Conservation (phyloP, 2,113 vertebrate genomes). For the Grantiella picta region DNA sequence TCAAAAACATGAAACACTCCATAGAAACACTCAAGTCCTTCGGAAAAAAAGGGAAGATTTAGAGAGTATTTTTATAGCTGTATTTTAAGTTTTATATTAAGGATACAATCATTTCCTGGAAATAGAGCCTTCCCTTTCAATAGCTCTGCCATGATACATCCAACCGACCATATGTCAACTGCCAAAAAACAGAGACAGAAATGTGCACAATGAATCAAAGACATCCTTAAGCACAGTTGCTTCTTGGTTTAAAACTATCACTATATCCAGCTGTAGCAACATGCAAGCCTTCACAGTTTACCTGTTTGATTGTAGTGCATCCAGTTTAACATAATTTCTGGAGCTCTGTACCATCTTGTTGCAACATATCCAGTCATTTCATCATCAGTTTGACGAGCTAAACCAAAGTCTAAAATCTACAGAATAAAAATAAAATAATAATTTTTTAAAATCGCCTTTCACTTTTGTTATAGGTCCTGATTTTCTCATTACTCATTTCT, state of each 20-base stretch:
- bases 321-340: slow-evolving; percentile 99
- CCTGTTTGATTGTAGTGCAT: slow-evolving; percentile 99
- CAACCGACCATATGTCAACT: slow-evolving; percentile 99
- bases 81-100: slow-evolving; percentile 56
- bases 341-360: slow-evolving; percentile 95
- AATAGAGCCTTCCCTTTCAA: slow-evolving; percentile 95
- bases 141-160: slow-evolving; percentile 98
- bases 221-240: neutral
- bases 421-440: neutral
- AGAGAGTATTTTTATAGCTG: neutral
- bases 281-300: slow-evolving; percentile 41
- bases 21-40: neutral
- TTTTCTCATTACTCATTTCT: neutral
- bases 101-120: slow-evolving; percentile 98
- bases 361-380: slow-evolving; percentile 99
- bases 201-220: neutral
- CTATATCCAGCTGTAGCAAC: neutral
- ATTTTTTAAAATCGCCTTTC: neutral
- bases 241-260: neutral
- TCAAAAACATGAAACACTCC: neutral
- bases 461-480: neutral
- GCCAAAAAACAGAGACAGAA: slow-evolving; percentile 19
- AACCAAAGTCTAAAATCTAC: slow-evolving; percentile 95
- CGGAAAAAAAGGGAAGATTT: neutral
- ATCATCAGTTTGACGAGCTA: slow-evolving; percentile 94